Percentiles rank a stretch among this genome's conserved stretches.
phyloP scores from a whole-genome alignment of 2,797 vertebrate genomes.

The Melanotaenia pygmaea region DNA sequence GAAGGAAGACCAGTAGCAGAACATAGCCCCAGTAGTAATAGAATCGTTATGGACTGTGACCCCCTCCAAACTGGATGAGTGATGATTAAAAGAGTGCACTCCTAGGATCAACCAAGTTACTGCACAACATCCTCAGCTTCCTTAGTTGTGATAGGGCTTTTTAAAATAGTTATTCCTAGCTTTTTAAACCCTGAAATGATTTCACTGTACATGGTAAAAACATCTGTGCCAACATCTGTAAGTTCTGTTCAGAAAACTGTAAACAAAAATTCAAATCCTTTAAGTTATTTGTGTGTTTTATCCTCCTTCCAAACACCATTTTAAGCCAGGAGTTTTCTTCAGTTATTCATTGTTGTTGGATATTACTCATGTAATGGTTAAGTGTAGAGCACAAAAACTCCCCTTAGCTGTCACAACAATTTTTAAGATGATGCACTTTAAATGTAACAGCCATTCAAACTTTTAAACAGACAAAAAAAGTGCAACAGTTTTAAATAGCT shows the following conservation, averaged over 20 bases:
- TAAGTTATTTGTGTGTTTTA: too few relatives aligned
- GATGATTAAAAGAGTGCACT: background rate
- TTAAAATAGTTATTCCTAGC: too few relatives aligned
- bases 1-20: background rate
- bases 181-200: too few relatives aligned
- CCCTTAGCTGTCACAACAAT: background rate
- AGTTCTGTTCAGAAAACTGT: background rate
- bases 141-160: too few relatives aligned
- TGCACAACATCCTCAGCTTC: background rate
- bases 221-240: too few relatives aligned
- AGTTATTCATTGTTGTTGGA: background rate
- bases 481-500: conserved; percentile 20
- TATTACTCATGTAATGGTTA: background rate
- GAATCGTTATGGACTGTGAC: background rate
- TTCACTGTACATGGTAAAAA: too few relatives aligned
- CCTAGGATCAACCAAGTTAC: background rate
- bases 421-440: background rate
- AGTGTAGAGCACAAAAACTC: background rate
- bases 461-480: conserved; percentile 19
- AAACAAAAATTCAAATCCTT: background rate
- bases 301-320: too few relatives aligned
- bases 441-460: background rate
- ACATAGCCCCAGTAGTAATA: background rate
- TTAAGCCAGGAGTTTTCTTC: background rate
- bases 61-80: too few relatives aligned